Evolutionary conservation across 2,797 vertebrate genomes (phyloP).

Genomic region (Sarcophilus harrisii): DNA sequence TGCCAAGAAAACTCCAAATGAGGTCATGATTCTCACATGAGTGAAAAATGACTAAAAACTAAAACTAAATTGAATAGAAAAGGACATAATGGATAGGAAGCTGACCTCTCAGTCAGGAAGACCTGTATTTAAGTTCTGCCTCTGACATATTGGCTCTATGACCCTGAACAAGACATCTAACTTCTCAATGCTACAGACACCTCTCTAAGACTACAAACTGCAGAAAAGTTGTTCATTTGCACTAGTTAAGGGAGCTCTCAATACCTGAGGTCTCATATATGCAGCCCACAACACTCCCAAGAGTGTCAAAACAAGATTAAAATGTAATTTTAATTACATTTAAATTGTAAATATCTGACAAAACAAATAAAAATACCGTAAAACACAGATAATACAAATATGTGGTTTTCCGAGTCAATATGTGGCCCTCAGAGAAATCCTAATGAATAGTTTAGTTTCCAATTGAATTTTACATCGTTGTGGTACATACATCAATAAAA

Average conservation of each 20-base stretch:
- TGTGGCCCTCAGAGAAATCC: not conserved
- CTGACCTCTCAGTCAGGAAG: not conserved
- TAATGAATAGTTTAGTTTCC: not conserved
- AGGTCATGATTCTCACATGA: not conserved
- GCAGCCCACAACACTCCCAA: not conserved
- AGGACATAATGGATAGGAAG: not conserved
- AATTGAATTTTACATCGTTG: not conserved
- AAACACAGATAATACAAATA: not conserved
- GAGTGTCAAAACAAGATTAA: not conserved
- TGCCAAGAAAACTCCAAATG: not conserved
- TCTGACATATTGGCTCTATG: not conserved
- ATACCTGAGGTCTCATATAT: not conserved
- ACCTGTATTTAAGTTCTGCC: not conserved
- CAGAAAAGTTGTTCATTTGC: not conserved
- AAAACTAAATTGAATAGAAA: not conserved
- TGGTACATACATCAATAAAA: not conserved
- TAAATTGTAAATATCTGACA: not conserved
- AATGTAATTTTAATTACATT: not conserved
- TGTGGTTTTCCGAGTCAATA: not conserved
- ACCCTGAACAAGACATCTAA: not conserved
- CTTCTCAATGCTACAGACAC: not conserved
- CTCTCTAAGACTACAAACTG: not conserved
- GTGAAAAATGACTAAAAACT: not conserved
- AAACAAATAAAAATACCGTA: not conserved
- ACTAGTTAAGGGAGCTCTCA: not conserved